Base-by-base conservation (phyloP, 2,113 vertebrate genomes). In the Octodon degus region DNA sequence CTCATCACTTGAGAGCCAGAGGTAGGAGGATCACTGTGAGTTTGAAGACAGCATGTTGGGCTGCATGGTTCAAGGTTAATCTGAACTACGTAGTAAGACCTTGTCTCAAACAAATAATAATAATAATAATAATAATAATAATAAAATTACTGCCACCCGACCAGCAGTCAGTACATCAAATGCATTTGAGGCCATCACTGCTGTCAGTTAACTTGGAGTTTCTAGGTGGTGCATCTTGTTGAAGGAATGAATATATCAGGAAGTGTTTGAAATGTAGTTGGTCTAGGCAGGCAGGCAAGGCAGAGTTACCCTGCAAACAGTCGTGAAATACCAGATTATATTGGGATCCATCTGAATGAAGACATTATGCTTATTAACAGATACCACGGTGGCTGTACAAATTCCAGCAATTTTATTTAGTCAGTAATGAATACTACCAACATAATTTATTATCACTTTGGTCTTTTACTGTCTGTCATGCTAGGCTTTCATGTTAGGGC, bases 391-490 rank as follows among this genome's bases (percentile, higher is more conserved):
- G 94, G 37, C 25, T 85, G 5, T 96, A 88, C 7, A 89, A 30
- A 79, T 89, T 47, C 19, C 20, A 70, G 2, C 72, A 43, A 11
- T 93, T 97, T 94, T 87, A 27, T 90, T 86, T 92, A 87, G 12
- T 47, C 74, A 83, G 67, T 95, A 94, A 65, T 90, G 24, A 6
- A 40, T 32, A 68, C 79, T 87, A n/a, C 74, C 84, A 83, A 27
- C 10, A 7, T 74, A 50, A 24, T 74, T 43, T 90, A 60, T 62
- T 96, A 25, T 84, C 40, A 62, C 1, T 92, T 47, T 68, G 43
- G 34, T 72, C 17, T 77, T 91, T 60, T 91, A 55, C 74, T 37
- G 32, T 74, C 34, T 94, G 50, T 87, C 82, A 2, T 93, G 84
- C 67, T 81, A 95, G 40, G 27, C 37, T 86, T 92, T 92, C 4